Evolutionary conservation across 2,797 vertebrate genomes (phyloP).

Genomic region (Harpagifer antarcticus): DNA sequence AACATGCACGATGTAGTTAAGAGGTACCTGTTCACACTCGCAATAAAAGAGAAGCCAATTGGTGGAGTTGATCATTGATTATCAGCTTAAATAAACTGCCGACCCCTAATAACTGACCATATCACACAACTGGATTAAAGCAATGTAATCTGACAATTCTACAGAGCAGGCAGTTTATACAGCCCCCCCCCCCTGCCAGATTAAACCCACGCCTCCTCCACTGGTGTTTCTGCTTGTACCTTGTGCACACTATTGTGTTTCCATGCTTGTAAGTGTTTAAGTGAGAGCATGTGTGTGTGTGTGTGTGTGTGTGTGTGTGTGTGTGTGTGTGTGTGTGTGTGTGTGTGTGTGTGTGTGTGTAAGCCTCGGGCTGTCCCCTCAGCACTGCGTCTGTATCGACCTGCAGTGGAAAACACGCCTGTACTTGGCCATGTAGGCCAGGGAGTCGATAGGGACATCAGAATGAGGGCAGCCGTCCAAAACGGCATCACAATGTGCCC

Average conservation of each 20-base stretch:
- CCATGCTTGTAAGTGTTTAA: conserved; percentile 65
- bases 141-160: conserved; percentile 58
- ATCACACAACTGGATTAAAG: conserved; percentile 55
- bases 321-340: conserved; percentile 49
- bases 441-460: conserved; percentile 77
- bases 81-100: conserved; percentile 4
- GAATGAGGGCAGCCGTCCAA: conserved; percentile 77
- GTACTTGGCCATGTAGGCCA: conserved; percentile 75
- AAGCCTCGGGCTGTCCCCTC: conserved; percentile 69
- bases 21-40: no score
- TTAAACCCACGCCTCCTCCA: conserved; percentile 51
- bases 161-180: no score
- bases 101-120: conserved; percentile 18
- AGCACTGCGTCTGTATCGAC: conserved; percentile 74
- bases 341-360: conserved; percentile 43
- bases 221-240: conserved; percentile 31
- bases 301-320: conserved; percentile 38
- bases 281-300: conserved; percentile 53
- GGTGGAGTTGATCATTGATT: neutral
- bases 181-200: neutral
- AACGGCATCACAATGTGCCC: conserved; percentile 69
- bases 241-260: conserved; percentile 59
- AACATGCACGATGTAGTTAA: no score
- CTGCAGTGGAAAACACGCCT: conserved; percentile 72
- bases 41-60: no score